These are phyloP conservation scores for Pararge aegeria DNA, from an alignment of 1,140 invertebrate genomes.

Conservation along the genomic window DNA sequence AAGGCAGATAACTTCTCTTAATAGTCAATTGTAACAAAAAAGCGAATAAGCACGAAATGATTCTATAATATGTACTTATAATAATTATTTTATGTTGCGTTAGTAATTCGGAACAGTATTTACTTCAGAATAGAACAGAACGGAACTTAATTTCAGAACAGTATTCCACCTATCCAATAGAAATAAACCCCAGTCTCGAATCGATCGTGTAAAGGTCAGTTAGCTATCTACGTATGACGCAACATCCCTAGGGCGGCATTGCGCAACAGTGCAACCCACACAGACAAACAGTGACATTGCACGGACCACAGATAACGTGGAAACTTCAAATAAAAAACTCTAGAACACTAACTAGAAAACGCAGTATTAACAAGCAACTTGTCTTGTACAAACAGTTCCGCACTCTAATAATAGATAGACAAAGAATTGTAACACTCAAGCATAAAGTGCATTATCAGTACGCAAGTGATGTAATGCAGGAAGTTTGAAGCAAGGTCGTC, in stretches of 20 bases:
- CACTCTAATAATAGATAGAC: slow-evolving; percentile 34
- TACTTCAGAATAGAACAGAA: too few species aligned
- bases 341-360: slow-evolving; percentile 12
- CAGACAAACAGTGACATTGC: slow-evolving; percentile 26
- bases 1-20: too few species aligned
- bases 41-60: not conserved
- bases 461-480: slow-evolving; percentile 71
- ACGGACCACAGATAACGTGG: slow-evolving; percentile 24
- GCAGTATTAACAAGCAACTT: slow-evolving; percentile 13
- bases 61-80: too few species aligned
- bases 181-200: slow-evolving; percentile 37
- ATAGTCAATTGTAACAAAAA: too few species aligned
- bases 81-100: too few species aligned
- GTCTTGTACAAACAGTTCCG: slow-evolving; percentile 25
- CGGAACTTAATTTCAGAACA: not conserved
- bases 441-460: slow-evolving; percentile 56
- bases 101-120: too few species aligned
- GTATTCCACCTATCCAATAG: slow-evolving; percentile 8
- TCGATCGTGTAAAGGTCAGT: slow-evolving; percentile 72
- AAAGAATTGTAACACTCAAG: slow-evolving; percentile 49
- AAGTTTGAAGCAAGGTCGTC: slow-evolving; percentile 64
- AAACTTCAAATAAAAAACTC: slow-evolving; percentile 25
- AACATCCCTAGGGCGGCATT: slow-evolving; percentile 60
- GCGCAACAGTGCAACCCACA: slow-evolving; percentile 62
- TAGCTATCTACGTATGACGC: slow-evolving; percentile 60